A percentile compares a stretch with the other conserved stretches of the same genome.
phyloP scores from a whole-genome alignment of 2,888 invertebrate genomes.

The Autographa gamma region DNA sequence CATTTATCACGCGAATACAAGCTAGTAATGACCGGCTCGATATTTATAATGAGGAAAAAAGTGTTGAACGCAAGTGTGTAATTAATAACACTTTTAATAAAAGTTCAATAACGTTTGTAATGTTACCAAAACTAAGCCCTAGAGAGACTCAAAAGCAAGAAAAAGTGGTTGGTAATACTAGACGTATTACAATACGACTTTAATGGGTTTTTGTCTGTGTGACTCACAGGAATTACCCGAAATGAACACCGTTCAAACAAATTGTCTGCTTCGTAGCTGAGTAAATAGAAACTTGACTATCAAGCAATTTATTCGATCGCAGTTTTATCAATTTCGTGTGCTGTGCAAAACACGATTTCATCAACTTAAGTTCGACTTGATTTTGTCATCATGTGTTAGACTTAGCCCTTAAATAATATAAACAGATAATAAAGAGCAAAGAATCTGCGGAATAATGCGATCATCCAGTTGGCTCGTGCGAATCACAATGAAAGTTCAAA shows the following conservation, averaged over 20 bases:
- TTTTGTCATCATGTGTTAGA: no score
- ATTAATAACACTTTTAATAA: not conserved
- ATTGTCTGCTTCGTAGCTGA: not conserved
- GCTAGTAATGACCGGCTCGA: conserved; percentile 3
- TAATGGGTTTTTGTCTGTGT: not conserved
- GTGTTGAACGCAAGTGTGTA: no score
- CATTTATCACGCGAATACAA: not conserved
- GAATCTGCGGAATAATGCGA: no score
- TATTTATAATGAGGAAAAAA: conserved; percentile 3
- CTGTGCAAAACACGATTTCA: no score
- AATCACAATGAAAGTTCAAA: no score
- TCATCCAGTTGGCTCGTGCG: no score
- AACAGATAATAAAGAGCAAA: no score
- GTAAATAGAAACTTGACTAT: conserved; percentile 2
- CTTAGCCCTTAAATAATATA: no score
- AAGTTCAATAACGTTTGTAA: not conserved
- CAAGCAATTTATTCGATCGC: not conserved
- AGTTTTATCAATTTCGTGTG: not conserved
- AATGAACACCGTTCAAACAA: not conserved
- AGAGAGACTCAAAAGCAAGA: not conserved
- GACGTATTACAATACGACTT: no score
- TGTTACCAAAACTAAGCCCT: not conserved
- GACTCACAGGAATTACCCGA: conserved; percentile 1
- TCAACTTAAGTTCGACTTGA: no score
- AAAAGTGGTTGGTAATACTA: no score